Evolutionary conservation across 2,797 vertebrate genomes (phyloP), one percentile per base, ranked within the genome.

Genomic region (Tenualosa thibaudeaui): DNA sequence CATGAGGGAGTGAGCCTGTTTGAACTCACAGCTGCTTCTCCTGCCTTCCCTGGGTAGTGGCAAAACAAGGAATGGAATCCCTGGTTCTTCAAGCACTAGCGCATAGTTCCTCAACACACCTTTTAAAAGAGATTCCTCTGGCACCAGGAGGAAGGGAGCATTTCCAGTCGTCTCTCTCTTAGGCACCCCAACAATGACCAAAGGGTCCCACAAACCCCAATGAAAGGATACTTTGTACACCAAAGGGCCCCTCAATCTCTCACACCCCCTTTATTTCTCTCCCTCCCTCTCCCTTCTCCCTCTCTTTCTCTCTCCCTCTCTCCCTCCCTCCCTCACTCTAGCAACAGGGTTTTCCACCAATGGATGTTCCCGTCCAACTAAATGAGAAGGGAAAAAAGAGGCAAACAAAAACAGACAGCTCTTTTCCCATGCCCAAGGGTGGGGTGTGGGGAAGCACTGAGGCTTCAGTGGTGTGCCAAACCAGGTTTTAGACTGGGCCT

Each of bases 31-130:
- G 93, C 92, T 93, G 93, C 89, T 90, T 94, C 93, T 37, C 92
- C 92, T 91, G 93, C 91, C 91, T 60, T 82, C 92, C 90, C 82
- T 82, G 93, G 93, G 93, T 89, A 90, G 89, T 90, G 68, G 90
- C 90, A 95, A 96, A 95, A 94, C 91, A 93, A 93, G 94, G 92
- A 95, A 86, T 87, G 93, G 94, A 94, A 91, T 90, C 90, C 89
- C 90, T 84, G 85, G 8, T 26, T 22, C 22, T n/a, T 60, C 15
- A 40, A 17, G 68, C 37, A 75, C 68, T 31, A 43, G 40, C 13
- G 40, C 12, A 75, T 17, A 75, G 5, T 31, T 75, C 37, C 68
- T 43, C 13, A 40, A 40, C 68, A 75, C 37, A 54, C 68, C 17
- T 75, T 43, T 86, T 86, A 24, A 89, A 46, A 85, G 85, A 88